Percentiles rank a stretch among this genome's conserved stretches.
Evolutionary conservation across 2,888 invertebrate species (phyloP).

Genomic region (Brachypalpus laphriformis): DNA sequence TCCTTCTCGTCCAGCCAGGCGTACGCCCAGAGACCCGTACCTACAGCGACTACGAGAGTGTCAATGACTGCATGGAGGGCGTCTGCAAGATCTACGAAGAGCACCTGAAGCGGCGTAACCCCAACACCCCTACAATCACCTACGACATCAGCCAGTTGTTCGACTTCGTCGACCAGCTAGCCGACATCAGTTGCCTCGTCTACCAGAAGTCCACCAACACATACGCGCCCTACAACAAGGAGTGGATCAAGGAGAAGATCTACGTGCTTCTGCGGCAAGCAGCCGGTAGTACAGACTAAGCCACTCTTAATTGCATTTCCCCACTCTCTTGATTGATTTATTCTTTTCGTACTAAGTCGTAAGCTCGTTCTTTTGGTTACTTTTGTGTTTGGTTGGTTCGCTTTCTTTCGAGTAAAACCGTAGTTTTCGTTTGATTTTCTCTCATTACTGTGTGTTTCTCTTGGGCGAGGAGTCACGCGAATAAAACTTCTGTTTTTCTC

Average conservation of each 20-base stretch:
- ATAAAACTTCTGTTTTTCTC: constrained; percentile 12
- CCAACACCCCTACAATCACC: constrained; percentile 97
- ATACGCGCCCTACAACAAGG: constrained; percentile 99
- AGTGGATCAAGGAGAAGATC: constrained; percentile 99
- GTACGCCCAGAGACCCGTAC: constrained; percentile 97
- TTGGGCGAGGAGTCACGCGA: neutral
- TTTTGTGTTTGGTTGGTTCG: neutral
- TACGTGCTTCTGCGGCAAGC: constrained; percentile 97
- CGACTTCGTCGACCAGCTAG: constrained; percentile 98
- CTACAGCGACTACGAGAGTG: constrained; percentile 98
- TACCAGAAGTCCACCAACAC: constrained; percentile 97
- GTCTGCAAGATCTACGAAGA: constrained; percentile 99
- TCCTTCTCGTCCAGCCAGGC: constrained; percentile 97
- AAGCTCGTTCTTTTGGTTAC: constrained; percentile 27
- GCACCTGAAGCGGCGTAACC: constrained; percentile 97
- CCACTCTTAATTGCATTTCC: constrained; percentile 14
- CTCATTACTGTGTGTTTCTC: constrained; percentile 4
- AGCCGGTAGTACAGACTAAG: constrained; percentile 84
- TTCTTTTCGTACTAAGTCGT: constrained; percentile 20
- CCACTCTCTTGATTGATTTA: constrained; percentile 26
- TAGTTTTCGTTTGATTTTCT: constrained; percentile 1
- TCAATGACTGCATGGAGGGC: constrained; percentile 99
- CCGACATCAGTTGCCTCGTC: constrained; percentile 97
- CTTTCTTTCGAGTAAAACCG: constrained; percentile 12
- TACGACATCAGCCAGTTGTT: constrained; percentile 99